These are phyloP conservation scores for Neogale vison DNA, from an alignment of 2,113 vertebrate species.

Conservation along the genomic window DNA sequence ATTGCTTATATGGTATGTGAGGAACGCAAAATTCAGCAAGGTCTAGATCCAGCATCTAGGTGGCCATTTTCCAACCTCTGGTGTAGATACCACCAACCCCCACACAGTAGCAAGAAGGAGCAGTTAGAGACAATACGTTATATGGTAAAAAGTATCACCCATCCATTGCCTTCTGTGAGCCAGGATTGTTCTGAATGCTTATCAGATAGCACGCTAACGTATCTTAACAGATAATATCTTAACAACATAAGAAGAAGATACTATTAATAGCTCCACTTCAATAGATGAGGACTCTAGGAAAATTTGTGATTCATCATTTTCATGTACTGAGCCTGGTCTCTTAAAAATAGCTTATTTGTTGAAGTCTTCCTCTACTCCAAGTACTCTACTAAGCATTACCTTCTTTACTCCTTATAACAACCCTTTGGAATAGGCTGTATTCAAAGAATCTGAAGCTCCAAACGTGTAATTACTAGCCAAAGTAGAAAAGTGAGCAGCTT, in stretches of 20 bases:
- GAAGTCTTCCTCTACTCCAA: not conserved
- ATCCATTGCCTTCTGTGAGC: not conserved
- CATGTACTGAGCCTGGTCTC: not conserved
- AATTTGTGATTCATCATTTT: not conserved
- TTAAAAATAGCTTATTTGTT: constrained; percentile 1
- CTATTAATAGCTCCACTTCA: not conserved
- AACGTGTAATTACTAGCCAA: not conserved
- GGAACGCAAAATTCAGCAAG: not conserved
- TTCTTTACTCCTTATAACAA: not conserved
- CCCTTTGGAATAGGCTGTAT: not conserved
- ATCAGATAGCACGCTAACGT: not conserved
- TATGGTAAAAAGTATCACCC: not conserved
- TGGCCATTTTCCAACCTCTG: not conserved
- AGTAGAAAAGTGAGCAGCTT: not conserved
- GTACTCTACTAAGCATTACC: not conserved
- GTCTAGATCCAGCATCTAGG: rapidly evolving
- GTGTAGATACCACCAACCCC: not conserved
- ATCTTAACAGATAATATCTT: not conserved
- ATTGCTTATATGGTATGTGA: not conserved
- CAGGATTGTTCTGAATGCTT: not conserved
- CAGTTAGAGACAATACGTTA: not conserved
- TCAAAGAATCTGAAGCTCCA: not conserved
- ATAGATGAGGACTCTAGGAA: not conserved
- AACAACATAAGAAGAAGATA: not conserved
- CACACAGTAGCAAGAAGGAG: not conserved